A percentile compares a stretch with the other conserved stretches of the same genome.
Evolutionary conservation across 1,140 invertebrate genomes (phyloP).

Genomic region (Hyles vespertilio): DNA sequence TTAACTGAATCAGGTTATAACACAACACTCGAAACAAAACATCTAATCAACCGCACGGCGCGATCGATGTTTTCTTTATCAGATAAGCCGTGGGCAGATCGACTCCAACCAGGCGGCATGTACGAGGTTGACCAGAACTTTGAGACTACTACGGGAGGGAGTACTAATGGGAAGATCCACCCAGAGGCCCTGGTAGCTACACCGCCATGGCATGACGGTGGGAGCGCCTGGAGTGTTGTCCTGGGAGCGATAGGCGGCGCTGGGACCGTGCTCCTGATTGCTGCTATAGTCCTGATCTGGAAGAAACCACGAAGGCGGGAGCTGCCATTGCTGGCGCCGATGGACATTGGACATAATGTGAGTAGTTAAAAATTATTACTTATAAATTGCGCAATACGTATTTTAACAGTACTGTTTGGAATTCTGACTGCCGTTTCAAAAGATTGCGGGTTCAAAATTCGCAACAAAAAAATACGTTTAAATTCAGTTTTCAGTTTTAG

Average conservation of each 20-base stretch:
- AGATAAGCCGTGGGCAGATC: conserved; percentile 62
- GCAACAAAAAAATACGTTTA: too few species aligned
- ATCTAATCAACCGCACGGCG: conserved; percentile 13
- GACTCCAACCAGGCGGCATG: conserved; percentile 36
- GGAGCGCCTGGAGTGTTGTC: conserved; percentile 51
- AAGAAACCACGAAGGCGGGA: conserved; percentile 42
- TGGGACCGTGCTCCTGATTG: conserved; percentile 51
- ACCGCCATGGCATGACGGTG: conserved; percentile 24
- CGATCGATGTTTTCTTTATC: conserved; percentile 60
- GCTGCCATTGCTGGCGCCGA: conserved; percentile 46
- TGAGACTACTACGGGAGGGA: conserved; percentile 23
- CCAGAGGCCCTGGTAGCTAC: conserved; percentile 30
- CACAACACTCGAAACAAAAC: conserved; percentile 1
- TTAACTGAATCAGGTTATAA: too few species aligned
- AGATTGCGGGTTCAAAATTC: too few species aligned
- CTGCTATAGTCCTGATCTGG: conserved; percentile 43
- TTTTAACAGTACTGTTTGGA: too few species aligned
- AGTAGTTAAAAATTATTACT: conserved; percentile 22
- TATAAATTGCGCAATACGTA: too few species aligned
- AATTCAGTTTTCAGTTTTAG: too few species aligned
- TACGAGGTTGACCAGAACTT: conserved; percentile 30
- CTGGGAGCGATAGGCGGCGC: conserved; percentile 54
- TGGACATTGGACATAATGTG: conserved; percentile 57
- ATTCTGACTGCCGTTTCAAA: too few species aligned
- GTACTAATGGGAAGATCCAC: conserved; percentile 4